Evolutionary conservation across 2,113 vertebrate species (phyloP).

Genomic region (Hippocampus barbouri): DNA sequence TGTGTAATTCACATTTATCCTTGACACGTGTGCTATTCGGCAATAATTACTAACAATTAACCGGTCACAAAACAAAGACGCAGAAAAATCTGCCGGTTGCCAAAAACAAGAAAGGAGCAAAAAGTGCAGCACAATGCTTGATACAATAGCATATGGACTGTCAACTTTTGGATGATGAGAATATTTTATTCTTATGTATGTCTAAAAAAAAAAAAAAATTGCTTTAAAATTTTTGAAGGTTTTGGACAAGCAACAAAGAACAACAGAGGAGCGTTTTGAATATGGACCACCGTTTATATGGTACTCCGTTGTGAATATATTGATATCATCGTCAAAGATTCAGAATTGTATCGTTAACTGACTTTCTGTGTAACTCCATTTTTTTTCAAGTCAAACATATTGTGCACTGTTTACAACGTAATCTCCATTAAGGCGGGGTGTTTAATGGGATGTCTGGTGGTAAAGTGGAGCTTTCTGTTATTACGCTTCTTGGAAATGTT

Average conservation of each 20-base stretch:
- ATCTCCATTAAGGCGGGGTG: background rate
- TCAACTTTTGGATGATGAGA: background rate
- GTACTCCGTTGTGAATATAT: background rate
- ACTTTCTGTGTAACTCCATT: background rate
- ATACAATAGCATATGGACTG: background rate
- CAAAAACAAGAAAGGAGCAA: background rate
- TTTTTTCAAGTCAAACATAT: background rate
- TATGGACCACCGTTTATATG: background rate
- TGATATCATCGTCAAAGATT: background rate
- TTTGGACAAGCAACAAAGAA: too few relatives aligned
- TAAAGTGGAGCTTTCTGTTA: background rate
- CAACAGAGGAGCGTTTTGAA: too few relatives aligned
- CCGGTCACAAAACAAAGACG: slow-evolving; percentile 53
- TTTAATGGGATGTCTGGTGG: background rate
- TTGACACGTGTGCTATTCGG: slow-evolving; percentile 65
- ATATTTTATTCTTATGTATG: too few relatives aligned
- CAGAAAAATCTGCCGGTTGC: slow-evolving; percentile 49
- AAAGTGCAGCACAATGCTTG: background rate
- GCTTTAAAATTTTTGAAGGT: too few relatives aligned
- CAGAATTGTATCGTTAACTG: background rate
- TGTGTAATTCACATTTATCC: slow-evolving; percentile 72
- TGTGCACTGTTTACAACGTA: background rate
- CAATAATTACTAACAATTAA: slow-evolving; percentile 73
- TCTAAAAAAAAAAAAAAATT: too few relatives aligned
- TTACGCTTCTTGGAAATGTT: background rate